A percentile compares a stretch with the other conserved stretches of the same genome.
These are phyloP conservation scores for Myotis planiceps DNA, from an alignment of 2,797 vertebrate genomes.

Conservation along the genomic window DNA sequence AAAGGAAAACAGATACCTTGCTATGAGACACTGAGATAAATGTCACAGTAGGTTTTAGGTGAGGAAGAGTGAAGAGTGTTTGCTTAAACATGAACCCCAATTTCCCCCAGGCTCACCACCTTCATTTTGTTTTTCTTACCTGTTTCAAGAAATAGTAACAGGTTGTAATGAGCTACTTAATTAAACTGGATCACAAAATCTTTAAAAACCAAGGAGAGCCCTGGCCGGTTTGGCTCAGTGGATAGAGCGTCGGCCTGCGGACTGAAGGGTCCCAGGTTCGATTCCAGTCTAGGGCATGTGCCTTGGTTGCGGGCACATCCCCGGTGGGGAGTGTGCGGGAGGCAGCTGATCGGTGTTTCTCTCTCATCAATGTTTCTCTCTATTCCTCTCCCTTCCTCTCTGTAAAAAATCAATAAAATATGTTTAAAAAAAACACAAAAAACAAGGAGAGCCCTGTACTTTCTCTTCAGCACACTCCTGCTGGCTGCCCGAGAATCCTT, in stretches of 20 bases:
- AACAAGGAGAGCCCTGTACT: not conserved
- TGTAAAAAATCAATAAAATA: too few relatives aligned
- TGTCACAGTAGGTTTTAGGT: not conserved
- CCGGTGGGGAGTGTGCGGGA: too few relatives aligned
- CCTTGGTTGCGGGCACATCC: too few relatives aligned
- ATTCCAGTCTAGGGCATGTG: too few relatives aligned
- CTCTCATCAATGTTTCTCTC: too few relatives aligned
- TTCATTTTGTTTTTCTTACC: not conserved
- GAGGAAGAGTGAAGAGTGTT: not conserved
- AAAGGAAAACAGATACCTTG: not conserved
- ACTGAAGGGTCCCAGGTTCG: too few relatives aligned
- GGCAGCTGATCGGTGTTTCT: too few relatives aligned
- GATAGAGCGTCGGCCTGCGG: too few relatives aligned
- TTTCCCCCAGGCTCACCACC: not conserved
- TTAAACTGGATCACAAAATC: not conserved
- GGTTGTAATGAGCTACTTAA: not conserved
- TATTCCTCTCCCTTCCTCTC: too few relatives aligned
- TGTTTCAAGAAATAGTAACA: not conserved
- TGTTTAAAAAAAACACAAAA: too few relatives aligned
- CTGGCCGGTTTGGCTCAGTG: too few relatives aligned
- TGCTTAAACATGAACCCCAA: not conserved
- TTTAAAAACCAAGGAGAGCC: not conserved
- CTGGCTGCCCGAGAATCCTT: not conserved
- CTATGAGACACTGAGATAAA: not conserved
- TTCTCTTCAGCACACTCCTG: not conserved